A percentile compares a stretch with the other conserved stretches of the same genome.
Conservation (phyloP, 2,888 invertebrate species). For the Salticus scenicus region DNA sequence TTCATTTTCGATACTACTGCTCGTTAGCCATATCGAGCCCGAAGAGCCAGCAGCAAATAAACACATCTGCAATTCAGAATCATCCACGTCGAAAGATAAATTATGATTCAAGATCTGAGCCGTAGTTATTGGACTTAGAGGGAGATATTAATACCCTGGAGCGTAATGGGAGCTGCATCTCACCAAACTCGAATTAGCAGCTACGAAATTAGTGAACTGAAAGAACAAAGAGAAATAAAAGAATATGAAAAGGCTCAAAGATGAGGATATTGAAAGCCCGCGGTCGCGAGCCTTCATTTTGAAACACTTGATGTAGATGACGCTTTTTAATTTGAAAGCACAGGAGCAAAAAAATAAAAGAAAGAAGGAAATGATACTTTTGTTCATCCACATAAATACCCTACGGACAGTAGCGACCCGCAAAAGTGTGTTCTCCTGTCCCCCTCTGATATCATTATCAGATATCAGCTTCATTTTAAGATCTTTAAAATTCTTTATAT, state of each 20-base stretch:
- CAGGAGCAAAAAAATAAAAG: neutral
- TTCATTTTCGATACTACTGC: neutral
- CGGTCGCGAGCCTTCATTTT: conserved; percentile 33
- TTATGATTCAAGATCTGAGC: conserved; percentile 23
- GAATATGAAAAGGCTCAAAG: conserved; percentile 17
- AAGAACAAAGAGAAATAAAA: conserved; percentile 30
- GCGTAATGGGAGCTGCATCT: conserved; percentile 1
- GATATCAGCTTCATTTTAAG: conserved; percentile 4
- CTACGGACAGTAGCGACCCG: neutral
- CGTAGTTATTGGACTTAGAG: conserved; percentile 22
- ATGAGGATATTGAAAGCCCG: neutral
- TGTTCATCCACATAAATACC: neutral
- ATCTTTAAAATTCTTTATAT: neutral
- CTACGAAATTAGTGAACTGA: conserved; percentile 25
- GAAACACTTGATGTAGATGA: conserved; percentile 22
- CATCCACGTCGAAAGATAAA: conserved; percentile 18
- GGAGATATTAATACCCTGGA: conserved; percentile 17
- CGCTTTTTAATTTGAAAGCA: conserved; percentile 48
- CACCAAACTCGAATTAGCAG: conserved; percentile 7
- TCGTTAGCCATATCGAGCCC: neutral
- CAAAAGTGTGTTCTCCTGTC: neutral
- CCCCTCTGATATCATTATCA: neutral
- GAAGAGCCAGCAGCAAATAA: neutral
- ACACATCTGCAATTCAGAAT: conserved; percentile 16
- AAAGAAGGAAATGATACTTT: neutral